These are phyloP conservation scores for Eulemur macaco DNA, from an alignment of 2,113 vertebrate genomes.

Conservation along the genomic window DNA sequence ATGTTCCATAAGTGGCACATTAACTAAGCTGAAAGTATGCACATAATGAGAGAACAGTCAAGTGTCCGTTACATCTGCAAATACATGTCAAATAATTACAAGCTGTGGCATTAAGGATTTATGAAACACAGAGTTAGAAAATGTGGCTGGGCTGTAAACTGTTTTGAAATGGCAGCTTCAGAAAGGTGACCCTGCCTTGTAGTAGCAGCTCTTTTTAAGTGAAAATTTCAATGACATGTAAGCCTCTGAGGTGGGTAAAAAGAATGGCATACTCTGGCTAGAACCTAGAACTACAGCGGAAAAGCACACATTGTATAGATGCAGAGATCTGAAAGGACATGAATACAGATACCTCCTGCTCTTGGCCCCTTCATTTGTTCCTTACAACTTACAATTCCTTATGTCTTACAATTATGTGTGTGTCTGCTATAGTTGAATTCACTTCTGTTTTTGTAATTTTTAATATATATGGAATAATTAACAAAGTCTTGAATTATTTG, in stretches of 20 bases:
- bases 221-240: neutral
- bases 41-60: neutral
- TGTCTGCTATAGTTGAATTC: neutral
- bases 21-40: neutral
- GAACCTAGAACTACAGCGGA: neutral
- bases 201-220: neutral
- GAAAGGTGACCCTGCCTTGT: neutral
- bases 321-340: neutral
- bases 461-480: neutral
- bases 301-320: neutral
- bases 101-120: neutral
- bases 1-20: neutral
- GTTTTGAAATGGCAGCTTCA: slow-evolving; percentile 1
- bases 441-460: neutral
- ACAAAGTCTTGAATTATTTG: neutral
- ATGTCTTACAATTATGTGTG: neutral
- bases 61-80: neutral
- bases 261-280: neutral
- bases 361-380: neutral
- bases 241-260: neutral
- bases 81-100: neutral
- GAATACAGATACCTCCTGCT: neutral
- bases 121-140: neutral
- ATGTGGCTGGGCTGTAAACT: neutral
- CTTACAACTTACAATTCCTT: neutral